phyloP scores from a whole-genome alignment of 2,797 vertebrate genomes.

The Chelonia mydas region DNA sequence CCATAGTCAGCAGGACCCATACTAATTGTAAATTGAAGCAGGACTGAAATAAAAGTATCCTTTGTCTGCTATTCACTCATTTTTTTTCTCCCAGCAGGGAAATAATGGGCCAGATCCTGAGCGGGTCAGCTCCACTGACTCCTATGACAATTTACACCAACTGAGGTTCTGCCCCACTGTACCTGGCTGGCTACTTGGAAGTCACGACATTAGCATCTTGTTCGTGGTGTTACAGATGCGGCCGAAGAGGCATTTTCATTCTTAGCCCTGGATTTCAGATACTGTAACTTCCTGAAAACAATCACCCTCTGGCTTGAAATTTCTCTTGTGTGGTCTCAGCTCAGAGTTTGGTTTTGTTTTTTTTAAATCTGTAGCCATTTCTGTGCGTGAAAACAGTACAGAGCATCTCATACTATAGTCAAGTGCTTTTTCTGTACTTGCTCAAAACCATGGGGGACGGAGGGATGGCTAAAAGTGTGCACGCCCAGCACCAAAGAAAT shows the following conservation, averaged over 20 bases:
- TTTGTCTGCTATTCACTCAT: background rate
- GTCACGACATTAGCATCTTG: background rate
- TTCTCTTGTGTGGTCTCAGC: background rate
- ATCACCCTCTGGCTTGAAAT: background rate
- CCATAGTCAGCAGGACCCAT: background rate
- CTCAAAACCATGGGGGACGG: slow-evolving; percentile 12
- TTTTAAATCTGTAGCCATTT: background rate
- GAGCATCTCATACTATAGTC: background rate
- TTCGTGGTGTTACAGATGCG: background rate
- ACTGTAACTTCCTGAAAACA: background rate
- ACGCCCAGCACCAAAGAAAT: slow-evolving; percentile 65
- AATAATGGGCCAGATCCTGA: background rate
- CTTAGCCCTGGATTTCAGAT: background rate
- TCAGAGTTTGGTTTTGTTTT: background rate
- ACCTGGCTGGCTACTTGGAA: background rate
- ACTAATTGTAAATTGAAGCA: background rate
- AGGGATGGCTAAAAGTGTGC: slow-evolving; percentile 57
- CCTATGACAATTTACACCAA: background rate
- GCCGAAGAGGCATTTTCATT: background rate
- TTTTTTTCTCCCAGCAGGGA: background rate
- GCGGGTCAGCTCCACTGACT: accelerated
- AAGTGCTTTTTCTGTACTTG: slow-evolving; percentile 24
- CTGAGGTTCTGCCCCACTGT: background rate
- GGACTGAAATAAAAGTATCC: background rate
- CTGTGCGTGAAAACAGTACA: background rate